phyloP scores from a whole-genome alignment of 2,113 vertebrate species.

The Grallaria varia region DNA sequence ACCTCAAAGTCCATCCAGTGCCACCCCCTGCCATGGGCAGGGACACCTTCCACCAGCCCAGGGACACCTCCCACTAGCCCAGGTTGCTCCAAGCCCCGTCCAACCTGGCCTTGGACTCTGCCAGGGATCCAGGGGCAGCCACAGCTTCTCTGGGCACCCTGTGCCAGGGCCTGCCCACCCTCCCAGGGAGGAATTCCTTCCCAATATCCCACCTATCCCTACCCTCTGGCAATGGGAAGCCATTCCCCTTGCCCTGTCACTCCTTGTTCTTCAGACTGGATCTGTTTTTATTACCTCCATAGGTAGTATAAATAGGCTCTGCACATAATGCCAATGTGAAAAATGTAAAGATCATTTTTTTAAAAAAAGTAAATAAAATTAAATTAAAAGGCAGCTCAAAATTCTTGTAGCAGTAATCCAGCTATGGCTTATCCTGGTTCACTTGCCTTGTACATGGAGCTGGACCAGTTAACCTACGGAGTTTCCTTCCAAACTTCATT shows the following conservation, averaged over 20 bases:
- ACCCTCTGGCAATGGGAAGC: neutral
- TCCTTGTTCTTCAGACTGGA: neutral
- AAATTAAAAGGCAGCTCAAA: neutral
- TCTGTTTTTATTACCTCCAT: neutral
- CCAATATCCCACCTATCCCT: neutral
- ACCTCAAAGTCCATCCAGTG: too few relatives aligned
- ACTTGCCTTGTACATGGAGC: neutral
- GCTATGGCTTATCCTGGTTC: neutral
- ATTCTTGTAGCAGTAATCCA: neutral
- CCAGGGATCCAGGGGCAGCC: too few relatives aligned
- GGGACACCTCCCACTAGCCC: too few relatives aligned
- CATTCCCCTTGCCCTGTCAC: neutral
- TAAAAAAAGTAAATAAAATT: neutral
- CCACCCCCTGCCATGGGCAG: too few relatives aligned
- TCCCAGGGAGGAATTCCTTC: neutral
- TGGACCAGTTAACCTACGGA: neutral
- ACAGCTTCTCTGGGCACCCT: too few relatives aligned
- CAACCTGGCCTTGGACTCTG: too few relatives aligned
- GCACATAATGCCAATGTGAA: neutral
- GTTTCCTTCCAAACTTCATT: neutral
- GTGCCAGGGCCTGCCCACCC: too few relatives aligned
- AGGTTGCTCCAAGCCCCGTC: too few relatives aligned
- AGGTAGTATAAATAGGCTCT: neutral
- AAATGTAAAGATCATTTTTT: neutral
- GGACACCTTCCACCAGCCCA: too few relatives aligned